Conservation (phyloP, 2,888 invertebrate species). For the Apotomis betuletana region DNA sequence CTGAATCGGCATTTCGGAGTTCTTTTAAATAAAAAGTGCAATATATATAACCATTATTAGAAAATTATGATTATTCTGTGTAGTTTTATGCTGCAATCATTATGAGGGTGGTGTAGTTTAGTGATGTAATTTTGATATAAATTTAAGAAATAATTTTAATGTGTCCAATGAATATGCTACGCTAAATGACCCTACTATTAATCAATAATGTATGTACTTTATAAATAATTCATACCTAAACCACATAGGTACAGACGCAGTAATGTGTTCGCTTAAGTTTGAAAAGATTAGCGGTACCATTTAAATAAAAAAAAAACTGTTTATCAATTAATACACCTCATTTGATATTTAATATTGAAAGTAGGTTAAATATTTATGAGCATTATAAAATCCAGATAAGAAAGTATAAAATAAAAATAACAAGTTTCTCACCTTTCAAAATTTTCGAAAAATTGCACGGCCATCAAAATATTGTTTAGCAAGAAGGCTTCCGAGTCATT, state of each 20-base stretch:
- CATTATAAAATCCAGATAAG: neutral
- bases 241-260: too few relatives aligned
- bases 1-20: constrained; percentile 1
- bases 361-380: neutral
- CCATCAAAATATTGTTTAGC: constrained; percentile 89
- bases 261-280: too few relatives aligned
- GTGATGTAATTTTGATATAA: too few relatives aligned
- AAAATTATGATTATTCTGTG: too few relatives aligned
- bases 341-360: neutral
- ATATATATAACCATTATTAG: neutral
- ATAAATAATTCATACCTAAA: too few relatives aligned
- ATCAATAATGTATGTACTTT: too few relatives aligned
- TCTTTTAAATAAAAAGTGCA: neutral
- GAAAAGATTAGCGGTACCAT: neutral
- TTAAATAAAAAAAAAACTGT: neutral
- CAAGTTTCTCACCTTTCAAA: constrained; percentile 86
- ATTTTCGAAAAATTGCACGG: constrained; percentile 91
- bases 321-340: neutral
- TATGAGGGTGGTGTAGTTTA: too few relatives aligned
- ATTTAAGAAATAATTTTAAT: too few relatives aligned
- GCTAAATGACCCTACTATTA: too few relatives aligned
- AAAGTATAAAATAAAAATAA: too few relatives aligned
- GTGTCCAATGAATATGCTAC: too few relatives aligned
- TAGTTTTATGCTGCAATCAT: too few relatives aligned
- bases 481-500: constrained; percentile 87